Evolutionary conservation across 2,797 vertebrate genomes (phyloP).

Genomic region (Nyctalus aviator): DNA sequence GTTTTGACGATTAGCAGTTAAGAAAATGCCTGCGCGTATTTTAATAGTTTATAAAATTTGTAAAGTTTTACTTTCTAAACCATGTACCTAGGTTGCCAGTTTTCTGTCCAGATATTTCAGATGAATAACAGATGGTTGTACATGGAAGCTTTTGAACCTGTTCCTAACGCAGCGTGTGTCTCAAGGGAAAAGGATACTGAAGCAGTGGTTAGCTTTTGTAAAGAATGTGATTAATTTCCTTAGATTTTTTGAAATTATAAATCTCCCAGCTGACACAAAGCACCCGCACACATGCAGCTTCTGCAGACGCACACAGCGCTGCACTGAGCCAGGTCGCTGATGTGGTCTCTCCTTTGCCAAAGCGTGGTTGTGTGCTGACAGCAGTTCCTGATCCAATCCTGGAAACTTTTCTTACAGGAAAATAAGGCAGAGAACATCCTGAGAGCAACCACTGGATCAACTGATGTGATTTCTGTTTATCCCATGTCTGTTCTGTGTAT

Average conservation of each 20-base stretch:
- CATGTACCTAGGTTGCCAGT: neutral
- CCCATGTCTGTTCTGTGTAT: slow-evolving; percentile 71
- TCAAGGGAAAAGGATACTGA: slow-evolving; percentile 30
- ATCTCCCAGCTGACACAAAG: neutral
- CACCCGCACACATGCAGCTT: neutral
- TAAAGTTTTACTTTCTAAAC: slow-evolving; percentile 2
- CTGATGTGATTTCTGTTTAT: slow-evolving; percentile 58
- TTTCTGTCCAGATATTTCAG: slow-evolving; percentile 22
- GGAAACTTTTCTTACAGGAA: slow-evolving; percentile 53
- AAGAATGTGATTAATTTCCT: slow-evolving; percentile 1
- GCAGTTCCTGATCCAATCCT: slow-evolving; percentile 64
- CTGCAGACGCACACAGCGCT: neutral
- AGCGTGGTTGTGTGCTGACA: slow-evolving; percentile 46
- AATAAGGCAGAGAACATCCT: slow-evolving; percentile 59
- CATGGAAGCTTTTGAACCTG: neutral
- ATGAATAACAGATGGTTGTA: neutral
- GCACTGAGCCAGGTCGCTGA: neutral
- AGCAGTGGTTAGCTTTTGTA: slow-evolving; percentile 50
- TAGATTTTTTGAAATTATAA: neutral
- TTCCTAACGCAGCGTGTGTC: slow-evolving; percentile 46
- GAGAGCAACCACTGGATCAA: slow-evolving; percentile 60
- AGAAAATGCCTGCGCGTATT: slow-evolving; percentile 35
- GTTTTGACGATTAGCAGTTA: slow-evolving; percentile 52
- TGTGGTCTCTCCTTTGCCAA: neutral
- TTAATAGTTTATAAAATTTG: slow-evolving; percentile 35